Evolutionary conservation across 1,140 invertebrate genomes (phyloP).

Genomic region (Nylanderia fulva): DNA sequence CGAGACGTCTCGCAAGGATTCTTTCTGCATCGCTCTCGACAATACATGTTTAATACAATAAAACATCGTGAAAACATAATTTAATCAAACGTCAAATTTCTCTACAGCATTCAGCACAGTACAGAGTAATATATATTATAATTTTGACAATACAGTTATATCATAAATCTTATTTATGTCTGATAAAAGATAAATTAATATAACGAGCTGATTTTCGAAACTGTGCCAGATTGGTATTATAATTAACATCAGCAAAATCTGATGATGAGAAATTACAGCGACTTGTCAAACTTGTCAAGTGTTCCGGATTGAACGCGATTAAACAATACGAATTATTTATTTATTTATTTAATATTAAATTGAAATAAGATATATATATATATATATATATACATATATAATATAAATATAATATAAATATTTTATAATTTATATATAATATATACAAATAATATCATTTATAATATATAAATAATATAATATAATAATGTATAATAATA

Average conservation of each 20-base stretch:
- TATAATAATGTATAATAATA: too few species aligned
- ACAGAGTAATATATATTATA: neutral
- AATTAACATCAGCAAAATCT: neutral
- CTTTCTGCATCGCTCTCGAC: neutral
- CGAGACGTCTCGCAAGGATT: conserved; percentile 36
- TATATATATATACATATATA: too few species aligned
- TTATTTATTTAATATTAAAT: too few species aligned
- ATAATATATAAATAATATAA: too few species aligned
- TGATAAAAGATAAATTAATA: conserved; percentile 1
- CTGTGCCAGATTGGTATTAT: neutral
- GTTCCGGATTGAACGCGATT: too few species aligned
- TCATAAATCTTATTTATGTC: neutral
- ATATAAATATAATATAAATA: too few species aligned
- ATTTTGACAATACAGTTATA: conserved; percentile 11
- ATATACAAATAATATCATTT: too few species aligned
- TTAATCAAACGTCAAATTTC: neutral
- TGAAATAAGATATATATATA: too few species aligned
- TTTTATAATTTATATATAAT: too few species aligned
- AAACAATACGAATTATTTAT: too few species aligned
- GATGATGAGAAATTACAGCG: neutral
- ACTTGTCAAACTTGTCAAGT: neutral
- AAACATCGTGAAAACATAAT: neutral
- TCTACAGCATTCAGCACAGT: neutral
- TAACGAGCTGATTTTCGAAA: neutral
- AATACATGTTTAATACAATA: neutral